Evolutionary conservation across 2,888 invertebrate genomes (phyloP).

Genomic region (Stenoptilia bipunctidactyla): DNA sequence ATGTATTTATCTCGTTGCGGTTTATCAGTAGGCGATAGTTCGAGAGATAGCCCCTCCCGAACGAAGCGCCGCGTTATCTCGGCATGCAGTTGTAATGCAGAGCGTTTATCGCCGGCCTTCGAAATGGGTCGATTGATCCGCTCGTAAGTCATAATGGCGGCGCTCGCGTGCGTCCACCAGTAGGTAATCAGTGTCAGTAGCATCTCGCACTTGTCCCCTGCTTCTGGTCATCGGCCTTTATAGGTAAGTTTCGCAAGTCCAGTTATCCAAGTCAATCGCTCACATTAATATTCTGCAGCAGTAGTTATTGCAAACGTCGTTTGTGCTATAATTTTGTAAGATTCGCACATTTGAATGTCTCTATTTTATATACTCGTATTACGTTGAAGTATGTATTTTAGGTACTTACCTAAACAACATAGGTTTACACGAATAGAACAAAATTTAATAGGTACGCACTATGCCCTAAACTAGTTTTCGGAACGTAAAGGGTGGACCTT

Average conservation of each 20-base stretch:
- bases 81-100: slow-evolving; percentile 46
- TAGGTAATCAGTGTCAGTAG: slow-evolving; percentile 21
- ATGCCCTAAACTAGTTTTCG: background rate
- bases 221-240: slow-evolving; percentile 61
- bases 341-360: no score
- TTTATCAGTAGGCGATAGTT: no score
- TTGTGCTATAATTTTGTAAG: no score
- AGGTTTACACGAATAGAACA: no score
- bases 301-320: slow-evolving; percentile 47
- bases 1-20: no score
- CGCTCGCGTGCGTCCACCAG: background rate
- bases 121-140: slow-evolving; percentile 23
- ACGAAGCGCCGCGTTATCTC: slow-evolving; percentile 45
- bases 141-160: slow-evolving; percentile 12
- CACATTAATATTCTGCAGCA: slow-evolving; percentile 62
- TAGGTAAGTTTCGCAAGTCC: slow-evolving; percentile 65
- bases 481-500: no score
- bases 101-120: slow-evolving; percentile 35
- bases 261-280: slow-evolving; percentile 58
- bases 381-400: background rate
- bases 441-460: no score
- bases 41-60: slow-evolving; percentile 37
- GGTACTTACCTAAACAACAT: background rate
- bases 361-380: background rate
- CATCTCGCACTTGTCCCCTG: slow-evolving; percentile 26